Percentiles rank a stretch among this genome's conserved stretches.
Evolutionary conservation across 1,140 invertebrate species (phyloP).

Genomic region (Temnothorax longispinosus): DNA sequence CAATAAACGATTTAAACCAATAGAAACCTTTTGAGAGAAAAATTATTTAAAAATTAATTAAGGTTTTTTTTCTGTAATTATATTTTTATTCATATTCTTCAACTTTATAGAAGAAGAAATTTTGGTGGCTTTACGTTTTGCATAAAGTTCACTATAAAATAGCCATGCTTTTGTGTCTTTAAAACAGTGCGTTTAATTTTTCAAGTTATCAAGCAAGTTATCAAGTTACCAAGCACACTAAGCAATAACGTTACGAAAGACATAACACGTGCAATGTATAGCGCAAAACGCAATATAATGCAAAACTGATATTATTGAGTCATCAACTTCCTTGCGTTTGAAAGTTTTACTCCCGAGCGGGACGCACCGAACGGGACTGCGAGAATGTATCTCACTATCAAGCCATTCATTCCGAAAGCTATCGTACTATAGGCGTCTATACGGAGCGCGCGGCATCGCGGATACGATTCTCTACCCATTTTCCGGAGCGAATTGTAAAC

Average conservation of each 20-base stretch:
- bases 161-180: neutral
- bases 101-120: neutral
- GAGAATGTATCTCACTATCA: neutral
- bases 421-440: neutral
- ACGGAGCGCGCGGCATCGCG: neutral
- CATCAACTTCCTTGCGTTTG: neutral
- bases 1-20: neutral
- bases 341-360: neutral
- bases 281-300: neutral
- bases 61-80: neutral
- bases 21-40: neutral
- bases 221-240: neutral
- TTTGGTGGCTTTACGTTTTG: neutral
- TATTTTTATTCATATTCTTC: neutral
- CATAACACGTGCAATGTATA: neutral
- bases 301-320: neutral
- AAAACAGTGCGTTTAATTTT: neutral
- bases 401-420: neutral
- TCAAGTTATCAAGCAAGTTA: neutral
- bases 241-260: neutral
- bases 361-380: neutral
- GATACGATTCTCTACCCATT: constrained; percentile 12
- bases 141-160: neutral
- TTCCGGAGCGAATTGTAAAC: constrained; percentile 29
- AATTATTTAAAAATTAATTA: neutral